Evolutionary conservation across 1,140 invertebrate genomes (phyloP), one percentile per base, ranked within the genome.

Genomic region (Parasteatoda tepidariorum): DNA sequence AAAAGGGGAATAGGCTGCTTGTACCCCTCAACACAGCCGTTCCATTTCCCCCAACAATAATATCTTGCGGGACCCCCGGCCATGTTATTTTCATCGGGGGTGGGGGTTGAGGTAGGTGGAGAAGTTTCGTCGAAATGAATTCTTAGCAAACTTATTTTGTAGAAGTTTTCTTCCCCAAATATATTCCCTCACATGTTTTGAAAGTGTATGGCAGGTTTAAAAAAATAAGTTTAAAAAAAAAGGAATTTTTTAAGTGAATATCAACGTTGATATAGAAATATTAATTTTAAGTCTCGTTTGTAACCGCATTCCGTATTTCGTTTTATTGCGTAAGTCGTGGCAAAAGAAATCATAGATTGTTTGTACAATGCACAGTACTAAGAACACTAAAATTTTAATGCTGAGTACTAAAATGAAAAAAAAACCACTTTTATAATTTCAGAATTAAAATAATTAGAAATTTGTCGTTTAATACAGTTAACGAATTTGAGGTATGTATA

Each of bases 81-180:
- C 62, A 79, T 68, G 76, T 68, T 79, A 79, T 79, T 79, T 79
- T 30, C 76, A 54, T 79, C 59, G 57, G 61, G 38, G 11, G 34
- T 28, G 38, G 57, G 30, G 33, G n/a, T 13, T 22, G 15, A 34
- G 59, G 11, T 24, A 57, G 57, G 11, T n/a, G n/a, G 18, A 55
- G 22, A 30, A 18, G 9, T 13, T 18, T 48, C 24, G 1, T 18
- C 61, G 74, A 64, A 76, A 76, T 76, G 74, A 76, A 76, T 76
- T 76, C 61, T 62, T 62, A 76, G 74, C 61, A 64, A 76, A 76
- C 74, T 76, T 76, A 76, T 76, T 76, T 64, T 24, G 13, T 11
- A 28, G 68, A 31, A 71, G 30, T 26, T 71, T 71, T 71, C 22
- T 28, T 48, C 18, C 38, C 38, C 38, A 48, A 48, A 48, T 13